phyloP scores from a whole-genome alignment of 2,888 invertebrate species.

The Agrochola macilenta region DNA sequence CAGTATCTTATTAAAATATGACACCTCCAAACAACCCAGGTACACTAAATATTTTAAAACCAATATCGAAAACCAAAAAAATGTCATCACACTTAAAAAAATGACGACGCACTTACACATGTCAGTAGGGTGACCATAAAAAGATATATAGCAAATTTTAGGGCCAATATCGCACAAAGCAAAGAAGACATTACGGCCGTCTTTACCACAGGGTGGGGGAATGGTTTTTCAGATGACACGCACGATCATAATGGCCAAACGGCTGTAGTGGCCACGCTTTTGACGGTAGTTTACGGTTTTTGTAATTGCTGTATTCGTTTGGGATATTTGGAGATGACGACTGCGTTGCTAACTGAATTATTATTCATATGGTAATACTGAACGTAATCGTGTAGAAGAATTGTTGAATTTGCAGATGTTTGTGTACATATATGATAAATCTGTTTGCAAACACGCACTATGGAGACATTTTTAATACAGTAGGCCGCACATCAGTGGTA shows the following conservation, averaged over 20 bases:
- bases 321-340: not conserved
- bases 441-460: not conserved
- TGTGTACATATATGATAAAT: not conserved
- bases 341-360: not conserved
- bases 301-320: slow-evolving; percentile 20
- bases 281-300: slow-evolving; percentile 19
- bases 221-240: slow-evolving; percentile 69
- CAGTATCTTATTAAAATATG: not conserved
- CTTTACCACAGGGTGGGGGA: slow-evolving; percentile 56
- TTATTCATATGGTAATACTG: not conserved
- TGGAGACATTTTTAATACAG: not conserved
- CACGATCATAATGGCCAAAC: slow-evolving; percentile 64
- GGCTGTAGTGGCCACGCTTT: slow-evolving; percentile 59
- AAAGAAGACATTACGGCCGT: slow-evolving; percentile 65
- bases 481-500: no score
- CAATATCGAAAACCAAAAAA: slow-evolving; percentile 2
- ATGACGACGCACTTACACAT: slow-evolving; percentile 25
- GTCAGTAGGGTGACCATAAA: slow-evolving; percentile 55
- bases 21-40: not conserved
- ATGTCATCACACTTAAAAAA: slow-evolving; percentile 55
- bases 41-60: not conserved
- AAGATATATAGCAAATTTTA: slow-evolving; percentile 60
- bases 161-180: slow-evolving; percentile 63
- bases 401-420: not conserved
- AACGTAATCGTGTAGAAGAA: no score